Base-by-base conservation (phyloP, 2,797 vertebrate species). In the Myotis myotis region DNA sequence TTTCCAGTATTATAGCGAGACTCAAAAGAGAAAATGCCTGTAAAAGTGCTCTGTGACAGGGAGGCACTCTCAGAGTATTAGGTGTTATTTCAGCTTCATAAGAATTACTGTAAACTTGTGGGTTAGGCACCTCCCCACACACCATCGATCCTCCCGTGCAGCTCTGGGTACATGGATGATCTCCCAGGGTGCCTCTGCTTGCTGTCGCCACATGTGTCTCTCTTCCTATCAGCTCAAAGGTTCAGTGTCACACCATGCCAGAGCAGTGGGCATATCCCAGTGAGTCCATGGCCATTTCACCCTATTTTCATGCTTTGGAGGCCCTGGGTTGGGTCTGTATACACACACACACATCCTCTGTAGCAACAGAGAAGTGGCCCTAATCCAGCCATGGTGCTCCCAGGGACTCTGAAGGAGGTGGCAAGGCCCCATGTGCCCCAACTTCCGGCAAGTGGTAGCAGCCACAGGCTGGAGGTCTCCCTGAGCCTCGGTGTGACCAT, bases 401-500 rank as follows among this genome's bases (percentile, higher is more conserved):
- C 0, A 15, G 41, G 78, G n/a, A 16, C 93, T 84, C 7, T 78
- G 60, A n/a, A 10, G 44, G 19, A 72, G 33, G 23, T 75, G 28
- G 66, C 1, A 4, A 60, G 44, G 53, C 51, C 72, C 1, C 57
- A 33, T 36, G 17, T n/a, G 33, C 44, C 33, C 12, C 57, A 49
- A 49, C 55, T 53, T 30, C 51, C 36, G 41, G 55, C 74, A 41
- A 23, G 47, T n/a, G 44, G 79, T 23, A 25, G 91, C 82, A 44
- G 22, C n/a, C 44, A 6, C 20, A 1, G 12, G 16, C 25, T 23
- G n/a, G 44, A 55, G 25, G n/a, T n/a, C 49, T 11, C 4, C 16
- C 23, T 4, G 0, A 51, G 55, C 57, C 38, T 36, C 38, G 3
- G 1, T 19, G 22, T 7, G 4, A 2, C 60, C 1, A 0, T 7